Percentiles rank a stretch among this genome's conserved stretches.
Conservation (phyloP, 92 coral and sea anemone genomes). For the Hydrozoanthus gracilis region DNA sequence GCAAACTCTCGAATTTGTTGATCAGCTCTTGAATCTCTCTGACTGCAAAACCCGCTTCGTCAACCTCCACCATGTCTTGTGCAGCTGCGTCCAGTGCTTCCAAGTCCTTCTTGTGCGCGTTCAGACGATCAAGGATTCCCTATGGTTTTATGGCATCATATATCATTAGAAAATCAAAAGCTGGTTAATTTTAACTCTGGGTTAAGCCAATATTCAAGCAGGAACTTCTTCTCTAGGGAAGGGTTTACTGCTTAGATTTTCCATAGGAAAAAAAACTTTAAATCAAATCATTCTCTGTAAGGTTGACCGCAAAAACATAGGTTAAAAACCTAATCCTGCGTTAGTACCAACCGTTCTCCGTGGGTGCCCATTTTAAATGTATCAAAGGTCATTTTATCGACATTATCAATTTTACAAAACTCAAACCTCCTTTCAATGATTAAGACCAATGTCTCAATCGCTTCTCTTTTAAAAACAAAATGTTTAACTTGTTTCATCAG, state of each 20-base stretch:
- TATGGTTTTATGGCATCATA: slow-evolving; percentile 10
- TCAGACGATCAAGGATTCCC: slow-evolving; percentile 93
- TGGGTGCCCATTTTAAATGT: not conserved
- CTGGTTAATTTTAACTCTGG: not conserved
- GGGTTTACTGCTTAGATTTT: too few relatives aligned
- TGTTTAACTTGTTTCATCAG: too few relatives aligned
- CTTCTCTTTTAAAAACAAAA: too few relatives aligned
- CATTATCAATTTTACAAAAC: too few relatives aligned
- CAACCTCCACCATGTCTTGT: slow-evolving; percentile 84
- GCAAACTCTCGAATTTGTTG: slow-evolving; percentile 84
- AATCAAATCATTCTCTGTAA: too few relatives aligned
- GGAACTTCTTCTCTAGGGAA: too few relatives aligned
- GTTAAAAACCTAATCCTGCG: too few relatives aligned
- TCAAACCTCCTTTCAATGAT: not conserved
- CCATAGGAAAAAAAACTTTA: too few relatives aligned
- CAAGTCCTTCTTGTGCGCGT: slow-evolving; percentile 91
- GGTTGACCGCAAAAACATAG: too few relatives aligned
- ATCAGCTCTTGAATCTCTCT: slow-evolving; percentile 82
- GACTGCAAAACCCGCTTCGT: slow-evolving; percentile 76
- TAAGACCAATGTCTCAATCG: not conserved
- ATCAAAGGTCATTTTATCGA: not conserved
- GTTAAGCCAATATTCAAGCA: not conserved
- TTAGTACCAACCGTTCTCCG: not conserved
- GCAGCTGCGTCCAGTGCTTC: slow-evolving; percentile 90
- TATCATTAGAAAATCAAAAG: not conserved